phyloP scores from a whole-genome alignment of 2,797 vertebrate species.

The Glossophaga mutica region DNA sequence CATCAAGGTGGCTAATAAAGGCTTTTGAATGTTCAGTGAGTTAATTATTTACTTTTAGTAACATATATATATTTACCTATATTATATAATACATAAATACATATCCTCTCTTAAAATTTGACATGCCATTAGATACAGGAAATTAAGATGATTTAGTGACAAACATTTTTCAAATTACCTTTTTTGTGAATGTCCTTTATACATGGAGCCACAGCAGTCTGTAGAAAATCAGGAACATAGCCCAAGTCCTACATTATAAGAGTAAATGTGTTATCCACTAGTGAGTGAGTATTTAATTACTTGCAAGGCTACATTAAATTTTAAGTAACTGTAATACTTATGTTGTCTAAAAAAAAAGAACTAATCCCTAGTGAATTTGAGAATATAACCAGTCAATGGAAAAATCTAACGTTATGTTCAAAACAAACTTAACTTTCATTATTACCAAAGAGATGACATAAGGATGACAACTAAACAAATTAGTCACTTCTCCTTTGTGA shows the following conservation, averaged over 20 bases:
- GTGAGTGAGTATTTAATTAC: not conserved
- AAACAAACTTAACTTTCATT: slow-evolving; percentile 7
- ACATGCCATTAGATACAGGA: not conserved
- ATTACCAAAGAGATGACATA: not conserved
- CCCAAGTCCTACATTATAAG: slow-evolving; percentile 84
- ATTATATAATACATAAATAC: not conserved
- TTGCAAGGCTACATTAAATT: not conserved
- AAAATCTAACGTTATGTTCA: not conserved
- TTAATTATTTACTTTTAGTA: not conserved
- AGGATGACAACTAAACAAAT: not conserved
- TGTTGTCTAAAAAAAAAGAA: not conserved
- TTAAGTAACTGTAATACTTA: not conserved
- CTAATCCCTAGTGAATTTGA: not conserved
- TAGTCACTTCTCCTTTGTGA: not conserved
- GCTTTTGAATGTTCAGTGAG: not conserved
- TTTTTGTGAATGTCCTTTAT: slow-evolving; percentile 90
- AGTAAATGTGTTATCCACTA: not conserved
- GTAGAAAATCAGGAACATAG: slow-evolving; percentile 89
- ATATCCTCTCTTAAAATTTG: not conserved
- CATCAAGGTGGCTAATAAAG: not conserved
- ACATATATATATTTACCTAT: not conserved
- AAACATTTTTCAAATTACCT: slow-evolving; percentile 78
- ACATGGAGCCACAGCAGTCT: slow-evolving; percentile 85
- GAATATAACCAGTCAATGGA: not conserved
- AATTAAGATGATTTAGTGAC: not conserved